A percentile compares a stretch with the other conserved stretches of the same genome.
Conservation (phyloP, 2,888 invertebrate species). For the Pristionchus maxplancki region DNA sequence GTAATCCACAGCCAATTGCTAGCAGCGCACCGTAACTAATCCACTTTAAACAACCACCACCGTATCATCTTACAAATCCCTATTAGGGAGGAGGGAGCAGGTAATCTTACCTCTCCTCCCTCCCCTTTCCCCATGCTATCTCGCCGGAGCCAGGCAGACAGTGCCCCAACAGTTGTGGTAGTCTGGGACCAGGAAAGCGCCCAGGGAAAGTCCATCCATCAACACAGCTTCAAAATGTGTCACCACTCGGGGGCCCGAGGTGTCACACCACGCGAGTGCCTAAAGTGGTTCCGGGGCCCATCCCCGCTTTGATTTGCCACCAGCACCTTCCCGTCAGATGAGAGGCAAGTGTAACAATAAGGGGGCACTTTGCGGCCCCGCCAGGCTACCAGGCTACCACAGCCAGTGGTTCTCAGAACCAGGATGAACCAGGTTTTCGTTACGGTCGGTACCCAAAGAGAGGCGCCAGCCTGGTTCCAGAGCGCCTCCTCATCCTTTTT, state of each 20-base stretch:
- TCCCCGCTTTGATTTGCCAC: slow-evolving; percentile 33
- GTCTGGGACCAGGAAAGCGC: neutral
- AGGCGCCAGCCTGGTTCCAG: neutral
- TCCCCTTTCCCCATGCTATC: slow-evolving; percentile 12
- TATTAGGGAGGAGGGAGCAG: neutral
- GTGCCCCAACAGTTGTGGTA: neutral
- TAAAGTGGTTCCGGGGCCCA: slow-evolving; percentile 48
- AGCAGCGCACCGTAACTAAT: slow-evolving; percentile 28
- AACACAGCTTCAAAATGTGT: slow-evolving; percentile 24
- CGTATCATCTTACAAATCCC: slow-evolving; percentile 13
- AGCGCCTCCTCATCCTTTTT: neutral
- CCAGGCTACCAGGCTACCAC: neutral
- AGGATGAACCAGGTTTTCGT: neutral
- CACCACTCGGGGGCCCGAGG: neutral
- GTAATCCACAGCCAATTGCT: slow-evolving; percentile 13
- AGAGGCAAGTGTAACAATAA: slow-evolving; percentile 11
- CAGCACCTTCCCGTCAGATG: neutral
- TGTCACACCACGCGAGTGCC: slow-evolving; percentile 27
- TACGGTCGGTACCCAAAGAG: neutral
- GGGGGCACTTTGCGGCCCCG: slow-evolving; percentile 1
- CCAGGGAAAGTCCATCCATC: slow-evolving; percentile 18
- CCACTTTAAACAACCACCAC: neutral
- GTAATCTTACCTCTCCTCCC: slow-evolving; percentile 7
- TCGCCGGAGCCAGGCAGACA: neutral
- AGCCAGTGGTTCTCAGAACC: neutral